phyloP scores from a whole-genome alignment of 2,113 vertebrate genomes.

The Spea bombifrons region DNA sequence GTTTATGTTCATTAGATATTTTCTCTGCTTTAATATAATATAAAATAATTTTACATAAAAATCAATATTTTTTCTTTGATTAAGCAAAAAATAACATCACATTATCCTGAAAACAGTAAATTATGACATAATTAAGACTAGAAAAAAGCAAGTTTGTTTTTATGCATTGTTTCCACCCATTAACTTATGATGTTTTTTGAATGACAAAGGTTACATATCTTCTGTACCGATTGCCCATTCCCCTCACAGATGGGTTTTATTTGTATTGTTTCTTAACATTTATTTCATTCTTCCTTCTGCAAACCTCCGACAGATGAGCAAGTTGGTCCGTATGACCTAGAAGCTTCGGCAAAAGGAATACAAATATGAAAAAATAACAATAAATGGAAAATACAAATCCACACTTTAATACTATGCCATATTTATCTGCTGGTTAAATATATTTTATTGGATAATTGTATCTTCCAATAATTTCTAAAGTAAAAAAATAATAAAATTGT shows the following conservation, averaged over 20 bases:
- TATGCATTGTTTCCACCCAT: neutral
- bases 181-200: neutral
- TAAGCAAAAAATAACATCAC: neutral
- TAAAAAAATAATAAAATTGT: neutral
- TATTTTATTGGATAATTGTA: neutral
- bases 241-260: neutral
- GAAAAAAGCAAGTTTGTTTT: neutral
- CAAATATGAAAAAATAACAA: conserved; percentile 58
- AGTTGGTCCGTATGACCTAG: conserved; percentile 73
- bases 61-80: neutral
- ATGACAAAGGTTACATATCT: neutral
- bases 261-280: neutral
- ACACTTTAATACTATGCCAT: conserved; percentile 50
- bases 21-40: neutral
- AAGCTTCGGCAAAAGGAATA: conserved; percentile 76
- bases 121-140: neutral
- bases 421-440: neutral
- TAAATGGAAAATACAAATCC: conserved; percentile 53
- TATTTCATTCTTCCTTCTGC: conserved; percentile 72
- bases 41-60: neutral
- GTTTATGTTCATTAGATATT: neutral
- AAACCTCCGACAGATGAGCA: conserved; percentile 60
- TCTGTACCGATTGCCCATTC: neutral
- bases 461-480: neutral
- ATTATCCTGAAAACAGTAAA: neutral